Conservation (phyloP, 2,797 vertebrate genomes). For the Sebastes hubbsi region DNA sequence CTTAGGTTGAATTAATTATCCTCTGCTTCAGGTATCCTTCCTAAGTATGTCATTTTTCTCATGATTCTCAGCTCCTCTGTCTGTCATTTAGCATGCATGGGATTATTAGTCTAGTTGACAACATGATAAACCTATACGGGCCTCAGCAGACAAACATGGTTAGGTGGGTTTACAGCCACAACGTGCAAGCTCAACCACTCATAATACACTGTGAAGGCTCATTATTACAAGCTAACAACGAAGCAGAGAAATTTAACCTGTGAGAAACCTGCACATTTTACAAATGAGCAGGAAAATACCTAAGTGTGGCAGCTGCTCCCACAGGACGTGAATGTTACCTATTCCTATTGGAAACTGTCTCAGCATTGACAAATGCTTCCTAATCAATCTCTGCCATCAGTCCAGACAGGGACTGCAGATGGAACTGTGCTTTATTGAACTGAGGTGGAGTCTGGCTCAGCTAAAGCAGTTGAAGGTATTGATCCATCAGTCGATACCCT, state of each 20-base stretch:
- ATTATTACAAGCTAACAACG: conserved; percentile 21
- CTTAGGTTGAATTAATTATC: conserved; percentile 48
- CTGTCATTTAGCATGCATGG: conserved; percentile 32
- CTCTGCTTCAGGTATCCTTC: conserved; percentile 43
- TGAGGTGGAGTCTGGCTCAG: conserved; percentile 72
- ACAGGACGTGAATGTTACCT: conserved; percentile 29
- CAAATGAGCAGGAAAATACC: conserved; percentile 10
- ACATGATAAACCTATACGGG: conserved; percentile 9
- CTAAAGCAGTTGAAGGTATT: conserved; percentile 71
- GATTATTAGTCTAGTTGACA: conserved; percentile 27
- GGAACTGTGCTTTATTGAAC: conserved; percentile 73
- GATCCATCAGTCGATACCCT: conserved; percentile 70
- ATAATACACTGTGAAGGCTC: conserved; percentile 9
- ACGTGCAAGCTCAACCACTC: background rate
- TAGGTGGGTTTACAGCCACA: background rate
- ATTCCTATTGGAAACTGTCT: conserved; percentile 51
- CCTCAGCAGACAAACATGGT: background rate
- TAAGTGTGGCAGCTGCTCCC: conserved; percentile 12
- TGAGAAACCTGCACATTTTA: conserved; percentile 2
- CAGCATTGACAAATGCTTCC: conserved; percentile 63
- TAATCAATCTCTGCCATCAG: conserved; percentile 75
- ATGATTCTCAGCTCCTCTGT: conserved; percentile 10
- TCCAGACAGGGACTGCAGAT: conserved; percentile 66
- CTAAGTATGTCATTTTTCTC: conserved; percentile 23
- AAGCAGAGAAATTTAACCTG: conserved; percentile 19